Evolutionary conservation across 2,113 vertebrate genomes (phyloP), one percentile per base, ranked within the genome.

Genomic region (Perca flavescens): DNA sequence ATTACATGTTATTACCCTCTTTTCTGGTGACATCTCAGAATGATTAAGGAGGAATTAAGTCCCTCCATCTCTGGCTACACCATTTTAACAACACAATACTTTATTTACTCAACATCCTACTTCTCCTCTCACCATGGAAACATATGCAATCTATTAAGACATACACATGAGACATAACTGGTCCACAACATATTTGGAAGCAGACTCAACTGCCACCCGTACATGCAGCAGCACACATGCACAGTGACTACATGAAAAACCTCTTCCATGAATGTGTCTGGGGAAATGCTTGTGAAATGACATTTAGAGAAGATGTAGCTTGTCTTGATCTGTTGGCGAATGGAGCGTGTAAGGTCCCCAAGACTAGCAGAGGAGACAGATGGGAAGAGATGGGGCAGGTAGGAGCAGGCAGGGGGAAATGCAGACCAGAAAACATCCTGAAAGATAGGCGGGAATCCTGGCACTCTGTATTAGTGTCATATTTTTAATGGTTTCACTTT

Each of bases 251-350:
- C 91, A 90, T 74, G 81, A 76, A 88, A 90, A 93, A 76, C 53
- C 90, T 88, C 70, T 90, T 75, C 73, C 14, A 2, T 60, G 53
- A 74, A 73, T 34, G 67, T 43, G 81, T 86, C 89, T 63, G 75
- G 91, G 90, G 89, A 84, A 68, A 62, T 58, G 76, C 71, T 72
- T 53, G 86, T 70, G 87, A 85, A 89, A 77, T 89, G 92, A 86
- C 90, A 89, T 92, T 91, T 88, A 83, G 81, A 76, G 92, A 74
- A 67, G 83, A 90, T 89, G 89, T 83, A 88, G 88, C 82, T 85
- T 79, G 79, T 85, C 80, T 83, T 73, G 80, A 83, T 89, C 69
- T 88, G 79, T 87, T 72, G 83, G 76, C 5, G 80, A 89, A 31
- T 47, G 2, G 78, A 91, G 87, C 83, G 34, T 87, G 82, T 74